Evolutionary conservation across 2,113 vertebrate species (phyloP).

Genomic region (Prunella himalayana): DNA sequence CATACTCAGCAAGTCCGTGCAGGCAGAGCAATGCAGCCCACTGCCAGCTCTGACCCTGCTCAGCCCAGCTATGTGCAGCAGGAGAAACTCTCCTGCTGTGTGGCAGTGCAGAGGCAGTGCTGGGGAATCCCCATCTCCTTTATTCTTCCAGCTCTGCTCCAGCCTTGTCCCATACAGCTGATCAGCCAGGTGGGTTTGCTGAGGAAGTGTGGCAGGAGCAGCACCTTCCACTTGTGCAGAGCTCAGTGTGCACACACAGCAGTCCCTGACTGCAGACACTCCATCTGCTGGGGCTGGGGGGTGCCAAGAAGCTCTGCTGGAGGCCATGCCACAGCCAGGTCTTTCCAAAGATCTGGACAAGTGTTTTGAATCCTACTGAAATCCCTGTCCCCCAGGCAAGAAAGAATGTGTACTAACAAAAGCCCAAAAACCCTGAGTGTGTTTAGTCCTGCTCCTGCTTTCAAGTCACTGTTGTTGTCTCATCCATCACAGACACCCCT

Average conservation of each 20-base stretch:
- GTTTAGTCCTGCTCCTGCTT: background rate
- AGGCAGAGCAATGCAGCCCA: fast-evolving
- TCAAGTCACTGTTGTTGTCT: background rate
- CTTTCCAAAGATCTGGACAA: background rate
- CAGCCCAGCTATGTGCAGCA: background rate
- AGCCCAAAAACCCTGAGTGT: fast-evolving
- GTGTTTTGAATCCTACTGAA: background rate
- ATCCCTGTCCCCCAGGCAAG: background rate
- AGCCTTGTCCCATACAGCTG: fast-evolving
- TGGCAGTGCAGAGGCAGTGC: fast-evolving
- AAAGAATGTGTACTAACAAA: background rate
- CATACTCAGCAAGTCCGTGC: background rate
- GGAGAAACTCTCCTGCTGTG: fast-evolving
- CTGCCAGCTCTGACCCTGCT: background rate
- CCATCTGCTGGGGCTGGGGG: background rate
- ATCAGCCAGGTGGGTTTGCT: background rate
- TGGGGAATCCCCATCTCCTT: fast-evolving
- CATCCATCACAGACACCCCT: background rate
- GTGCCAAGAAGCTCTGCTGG: background rate
- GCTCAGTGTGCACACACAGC: fast-evolving
- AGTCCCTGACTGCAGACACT: no score
- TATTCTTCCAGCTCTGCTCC: fast-evolving
- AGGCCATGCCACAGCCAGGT: background rate
- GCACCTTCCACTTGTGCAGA: fast-evolving
- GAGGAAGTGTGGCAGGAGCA: no score